Conservation (phyloP, 2,888 invertebrate genomes). For the Spialia ferax region DNA sequence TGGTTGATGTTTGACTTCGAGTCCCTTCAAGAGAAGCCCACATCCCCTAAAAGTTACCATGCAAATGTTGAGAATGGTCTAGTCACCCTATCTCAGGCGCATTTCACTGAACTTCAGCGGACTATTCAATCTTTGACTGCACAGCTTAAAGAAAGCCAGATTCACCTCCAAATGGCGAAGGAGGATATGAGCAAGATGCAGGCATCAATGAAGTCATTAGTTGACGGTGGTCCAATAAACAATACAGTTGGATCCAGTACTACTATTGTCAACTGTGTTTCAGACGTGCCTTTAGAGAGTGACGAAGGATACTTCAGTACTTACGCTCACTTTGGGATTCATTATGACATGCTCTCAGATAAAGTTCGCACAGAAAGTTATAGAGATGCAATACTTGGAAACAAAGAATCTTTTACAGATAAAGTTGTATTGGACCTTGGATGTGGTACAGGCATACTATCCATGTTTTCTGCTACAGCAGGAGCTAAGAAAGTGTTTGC, state of each 20-base stretch:
- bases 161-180: constrained; percentile 86
- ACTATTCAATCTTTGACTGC: constrained; percentile 86
- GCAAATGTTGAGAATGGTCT: constrained; percentile 88
- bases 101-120: constrained; percentile 87
- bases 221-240: constrained; percentile 69
- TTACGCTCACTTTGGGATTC: constrained; percentile 96
- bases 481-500: constrained; percentile 97
- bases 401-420: constrained; percentile 89
- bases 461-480: constrained; percentile 98
- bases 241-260: constrained; percentile 51
- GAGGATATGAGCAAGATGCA: constrained; percentile 88
- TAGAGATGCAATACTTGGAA: constrained; percentile 92
- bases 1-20: constrained; percentile 94
- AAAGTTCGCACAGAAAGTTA: constrained; percentile 95
- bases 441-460: constrained; percentile 98
- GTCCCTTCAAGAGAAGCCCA: constrained; percentile 68
- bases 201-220: constrained; percentile 84
- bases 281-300: constrained; percentile 85
- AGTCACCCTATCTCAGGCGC: constrained; percentile 87
- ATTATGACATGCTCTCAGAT: constrained; percentile 98
- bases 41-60: constrained; percentile 80
- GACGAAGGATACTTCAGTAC: constrained; percentile 94
- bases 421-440: constrained; percentile 98
- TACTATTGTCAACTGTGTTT: constrained; percentile 67
- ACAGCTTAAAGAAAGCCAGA: constrained; percentile 87